Evolutionary conservation across 2,113 vertebrate species (phyloP).

Genomic region (Notothenia rossii): DNA sequence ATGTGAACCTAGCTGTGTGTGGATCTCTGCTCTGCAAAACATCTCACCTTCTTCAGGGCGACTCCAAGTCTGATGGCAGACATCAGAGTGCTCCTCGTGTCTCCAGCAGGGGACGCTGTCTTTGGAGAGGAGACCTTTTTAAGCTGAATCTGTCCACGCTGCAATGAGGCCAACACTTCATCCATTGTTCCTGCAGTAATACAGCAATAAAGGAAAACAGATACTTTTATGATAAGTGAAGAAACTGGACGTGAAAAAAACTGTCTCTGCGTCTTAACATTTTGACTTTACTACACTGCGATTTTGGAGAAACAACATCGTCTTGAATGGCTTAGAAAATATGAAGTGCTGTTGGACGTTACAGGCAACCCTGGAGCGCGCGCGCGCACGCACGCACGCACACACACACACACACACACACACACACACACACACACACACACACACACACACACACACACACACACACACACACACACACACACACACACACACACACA

Average conservation of each 20-base stretch:
- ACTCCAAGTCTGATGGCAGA: constrained; percentile 92
- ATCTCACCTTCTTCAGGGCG: constrained; percentile 88
- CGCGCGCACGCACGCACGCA: too few species aligned
- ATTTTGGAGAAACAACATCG: constrained; percentile 22
- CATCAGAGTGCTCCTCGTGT: constrained; percentile 86
- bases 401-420: not conserved
- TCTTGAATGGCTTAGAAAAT: constrained; percentile 1
- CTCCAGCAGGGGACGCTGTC: constrained; percentile 26
- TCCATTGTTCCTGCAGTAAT: constrained; percentile 90
- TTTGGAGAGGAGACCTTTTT: constrained; percentile 55
- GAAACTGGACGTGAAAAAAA: not conserved
- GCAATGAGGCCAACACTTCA: constrained; percentile 92
- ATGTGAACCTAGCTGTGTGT: not conserved
- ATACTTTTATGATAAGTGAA: not conserved
- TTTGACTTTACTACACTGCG: not conserved
- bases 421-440: not conserved
- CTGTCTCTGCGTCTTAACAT: not conserved
- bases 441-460: too few species aligned
- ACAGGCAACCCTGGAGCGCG: too few species aligned
- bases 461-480: not conserved
- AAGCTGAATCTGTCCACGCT: constrained; percentile 83
- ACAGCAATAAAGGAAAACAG: not conserved
- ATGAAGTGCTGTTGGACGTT: too few species aligned
- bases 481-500: not conserved
- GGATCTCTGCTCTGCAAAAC: not conserved